phyloP scores from a whole-genome alignment of 2,888 invertebrate species.

The Polyploca ridens region DNA sequence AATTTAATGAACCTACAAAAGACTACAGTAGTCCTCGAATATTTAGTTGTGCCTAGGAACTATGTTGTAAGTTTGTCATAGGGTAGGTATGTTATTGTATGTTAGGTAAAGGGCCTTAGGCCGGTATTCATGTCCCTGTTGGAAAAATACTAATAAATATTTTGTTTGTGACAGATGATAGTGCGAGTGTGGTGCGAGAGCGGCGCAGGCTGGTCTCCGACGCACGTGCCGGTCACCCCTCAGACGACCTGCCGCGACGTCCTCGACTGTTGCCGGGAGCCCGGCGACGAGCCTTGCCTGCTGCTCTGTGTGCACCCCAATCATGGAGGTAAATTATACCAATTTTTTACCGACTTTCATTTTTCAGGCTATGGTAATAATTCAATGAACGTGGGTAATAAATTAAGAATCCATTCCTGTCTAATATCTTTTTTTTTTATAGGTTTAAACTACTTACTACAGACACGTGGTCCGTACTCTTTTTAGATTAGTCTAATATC shows the following conservation, averaged over 20 bases:
- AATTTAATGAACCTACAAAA: neutral
- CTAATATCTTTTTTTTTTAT: no score
- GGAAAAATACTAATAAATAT: neutral
- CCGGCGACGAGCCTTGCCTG: conserved; percentile 86
- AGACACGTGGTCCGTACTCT: no score
- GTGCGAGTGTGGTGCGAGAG: conserved; percentile 87
- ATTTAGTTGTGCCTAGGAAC: no score
- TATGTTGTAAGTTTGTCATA: no score
- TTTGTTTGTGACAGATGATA: conserved; percentile 82
- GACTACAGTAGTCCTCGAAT: neutral
- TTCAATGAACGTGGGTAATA: no score
- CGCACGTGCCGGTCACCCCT: conserved; percentile 87
- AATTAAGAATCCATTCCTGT: no score
- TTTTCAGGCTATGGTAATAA: no score
- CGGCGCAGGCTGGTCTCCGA: conserved; percentile 77
- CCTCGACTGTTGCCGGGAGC: conserved; percentile 87
- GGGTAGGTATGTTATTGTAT: no score
- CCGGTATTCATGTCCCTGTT: no score
- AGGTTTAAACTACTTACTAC: no score
- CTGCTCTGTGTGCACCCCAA: conserved; percentile 84
- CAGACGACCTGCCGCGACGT: conserved; percentile 87
- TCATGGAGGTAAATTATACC: conserved; percentile 76
- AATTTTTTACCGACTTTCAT: neutral
- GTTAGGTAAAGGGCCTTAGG: no score
- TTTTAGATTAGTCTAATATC: no score